phyloP scores from a whole-genome alignment of 1,140 invertebrate genomes.

The Kradibia gibbosae region DNA sequence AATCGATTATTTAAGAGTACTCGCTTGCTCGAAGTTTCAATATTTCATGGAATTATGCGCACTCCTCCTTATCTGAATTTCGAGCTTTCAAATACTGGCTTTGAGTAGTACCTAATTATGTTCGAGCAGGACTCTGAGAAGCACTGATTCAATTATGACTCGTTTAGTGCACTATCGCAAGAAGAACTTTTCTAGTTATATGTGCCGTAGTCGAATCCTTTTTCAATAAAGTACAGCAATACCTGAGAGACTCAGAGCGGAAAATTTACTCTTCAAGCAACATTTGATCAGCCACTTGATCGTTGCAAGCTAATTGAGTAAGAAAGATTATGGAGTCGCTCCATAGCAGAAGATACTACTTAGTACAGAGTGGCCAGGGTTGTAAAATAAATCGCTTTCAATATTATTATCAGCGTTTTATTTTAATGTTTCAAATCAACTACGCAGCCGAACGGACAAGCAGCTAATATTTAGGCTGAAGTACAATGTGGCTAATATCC shows the following conservation, averaged over 20 bases:
- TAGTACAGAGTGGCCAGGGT: too few relatives aligned
- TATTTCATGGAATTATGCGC: not conserved
- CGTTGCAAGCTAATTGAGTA: not conserved
- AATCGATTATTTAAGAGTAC: too few relatives aligned
- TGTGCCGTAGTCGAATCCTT: not conserved
- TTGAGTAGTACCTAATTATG: not conserved
- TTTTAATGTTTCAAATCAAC: too few relatives aligned
- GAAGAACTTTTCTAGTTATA: not conserved
- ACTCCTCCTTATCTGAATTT: not conserved
- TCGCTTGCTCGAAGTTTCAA: not conserved
- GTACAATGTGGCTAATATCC: too few relatives aligned
- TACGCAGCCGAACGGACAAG: too few relatives aligned
- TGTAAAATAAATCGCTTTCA: too few relatives aligned
- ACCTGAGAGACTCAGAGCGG: not conserved
- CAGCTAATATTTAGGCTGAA: too few relatives aligned
- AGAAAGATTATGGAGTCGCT: not conserved
- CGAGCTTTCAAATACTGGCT: not conserved
- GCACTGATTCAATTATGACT: too few relatives aligned
- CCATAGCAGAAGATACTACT: not conserved
- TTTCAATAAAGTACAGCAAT: not conserved
- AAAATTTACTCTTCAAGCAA: not conserved
- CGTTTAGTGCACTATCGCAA: too few relatives aligned
- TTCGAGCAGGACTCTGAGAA: not conserved
- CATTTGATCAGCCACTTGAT: not conserved
- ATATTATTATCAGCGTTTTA: too few relatives aligned